phyloP scores from a whole-genome alignment of 2,888 invertebrate genomes.

The Tanypteryx hageni region DNA sequence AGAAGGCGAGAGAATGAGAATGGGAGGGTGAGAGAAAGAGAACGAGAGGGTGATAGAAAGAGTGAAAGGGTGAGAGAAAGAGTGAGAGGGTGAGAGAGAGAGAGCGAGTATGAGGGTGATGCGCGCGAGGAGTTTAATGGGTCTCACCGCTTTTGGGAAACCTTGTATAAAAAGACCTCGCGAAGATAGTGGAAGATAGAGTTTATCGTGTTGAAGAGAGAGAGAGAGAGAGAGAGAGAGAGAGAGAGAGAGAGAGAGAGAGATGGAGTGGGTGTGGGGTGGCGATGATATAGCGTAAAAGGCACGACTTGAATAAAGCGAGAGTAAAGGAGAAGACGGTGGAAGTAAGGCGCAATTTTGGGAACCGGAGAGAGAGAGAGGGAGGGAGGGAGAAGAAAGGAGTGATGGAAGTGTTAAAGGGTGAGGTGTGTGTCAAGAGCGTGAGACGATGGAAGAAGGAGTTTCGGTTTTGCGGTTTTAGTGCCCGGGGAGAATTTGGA shows the following conservation, averaged over 20 bases:
- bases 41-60: not conserved
- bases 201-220: conserved; percentile 6
- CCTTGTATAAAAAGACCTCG: not conserved
- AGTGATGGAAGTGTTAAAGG: not conserved
- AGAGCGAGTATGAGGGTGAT: not conserved
- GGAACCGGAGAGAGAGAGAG: not conserved
- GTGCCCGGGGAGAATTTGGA: not conserved
- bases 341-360: not conserved
- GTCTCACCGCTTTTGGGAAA: not conserved
- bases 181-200: not conserved
- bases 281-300: not conserved
- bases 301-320: too few relatives aligned
- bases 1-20: not conserved
- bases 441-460: not conserved
- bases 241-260: not conserved
- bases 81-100: not conserved
- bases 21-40: not conserved
- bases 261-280: not conserved
- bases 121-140: not conserved
- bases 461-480: conserved; percentile 2
- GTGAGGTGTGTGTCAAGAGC: not conserved
- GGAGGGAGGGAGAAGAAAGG: not conserved
- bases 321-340: not conserved
- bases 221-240: conserved; percentile 8
- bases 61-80: not conserved